Evolutionary conservation across 2,888 invertebrate genomes (phyloP).

Genomic region (Hirtodrosophila alboralis): DNA sequence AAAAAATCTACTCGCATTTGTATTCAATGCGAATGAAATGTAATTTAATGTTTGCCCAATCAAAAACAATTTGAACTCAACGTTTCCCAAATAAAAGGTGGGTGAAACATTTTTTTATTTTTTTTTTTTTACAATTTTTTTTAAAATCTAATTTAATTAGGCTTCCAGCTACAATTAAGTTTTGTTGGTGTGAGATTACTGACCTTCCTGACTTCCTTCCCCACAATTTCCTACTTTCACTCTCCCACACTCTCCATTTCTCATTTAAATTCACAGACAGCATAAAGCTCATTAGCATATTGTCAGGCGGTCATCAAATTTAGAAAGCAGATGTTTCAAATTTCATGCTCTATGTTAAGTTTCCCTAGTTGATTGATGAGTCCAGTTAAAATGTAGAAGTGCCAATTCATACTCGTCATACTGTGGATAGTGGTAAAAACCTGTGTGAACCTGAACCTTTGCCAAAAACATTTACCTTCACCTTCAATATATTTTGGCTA

Average conservation of each 20-base stretch:
- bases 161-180: constrained; percentile 3
- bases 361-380: constrained; percentile 50
- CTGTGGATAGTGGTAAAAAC: background rate
- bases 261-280: constrained; percentile 35
- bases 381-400: constrained; percentile 10
- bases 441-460: too few relatives aligned
- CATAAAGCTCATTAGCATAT: constrained; percentile 50
- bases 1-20: background rate
- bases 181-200: too few relatives aligned
- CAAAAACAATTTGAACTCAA: constrained; percentile 13
- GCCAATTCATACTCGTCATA: constrained; percentile 15
- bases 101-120: background rate
- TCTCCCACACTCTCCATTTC: background rate
- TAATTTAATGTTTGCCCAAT: constrained; percentile 32
- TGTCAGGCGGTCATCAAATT: constrained; percentile 39
- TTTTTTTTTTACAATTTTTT: background rate
- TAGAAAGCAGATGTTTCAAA: constrained; percentile 31
- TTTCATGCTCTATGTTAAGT: constrained; percentile 17
- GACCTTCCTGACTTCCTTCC: too few relatives aligned
- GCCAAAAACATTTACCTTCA: too few relatives aligned
- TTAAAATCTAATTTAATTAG: constrained; percentile 36
- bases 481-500: too few relatives aligned
- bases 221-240: too few relatives aligned
- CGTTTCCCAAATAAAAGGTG: constrained; percentile 14
- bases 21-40: constrained; percentile 12